Percentiles rank a stretch among this genome's conserved stretches.
Evolutionary conservation across 2,797 vertebrate species (phyloP).

Genomic region (Lophotriccus pileatus): DNA sequence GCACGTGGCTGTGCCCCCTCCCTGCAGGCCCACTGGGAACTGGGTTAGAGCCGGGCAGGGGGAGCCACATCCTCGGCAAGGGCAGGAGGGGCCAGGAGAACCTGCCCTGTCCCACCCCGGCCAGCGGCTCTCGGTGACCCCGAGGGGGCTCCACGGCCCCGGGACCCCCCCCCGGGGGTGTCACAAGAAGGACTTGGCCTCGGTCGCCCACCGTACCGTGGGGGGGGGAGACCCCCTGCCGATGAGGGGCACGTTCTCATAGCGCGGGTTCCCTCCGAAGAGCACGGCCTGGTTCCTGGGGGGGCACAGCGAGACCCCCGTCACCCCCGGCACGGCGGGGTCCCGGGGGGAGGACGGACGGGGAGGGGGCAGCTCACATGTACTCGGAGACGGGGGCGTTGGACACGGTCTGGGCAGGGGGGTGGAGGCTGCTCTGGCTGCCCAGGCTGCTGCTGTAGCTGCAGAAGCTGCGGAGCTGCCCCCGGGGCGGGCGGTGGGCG

Average conservation of each 20-base stretch:
- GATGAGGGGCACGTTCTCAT: conserved; percentile 94
- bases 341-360: neutral
- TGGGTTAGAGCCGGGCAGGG: neutral
- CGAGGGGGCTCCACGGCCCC: neutral
- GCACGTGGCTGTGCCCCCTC: neutral
- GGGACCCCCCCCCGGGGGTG: accelerated
- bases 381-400: conserved; percentile 90
- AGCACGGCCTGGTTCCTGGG: conserved; percentile 94
- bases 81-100: neutral
- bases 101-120: accelerated
- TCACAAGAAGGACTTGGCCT: conserved; percentile 60
- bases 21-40: accelerated
- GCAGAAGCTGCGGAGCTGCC: conserved; percentile 92
- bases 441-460: conserved; percentile 92
- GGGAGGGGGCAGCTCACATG: conserved; percentile 79
- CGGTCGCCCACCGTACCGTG: conserved; percentile 83
- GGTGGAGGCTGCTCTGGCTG: conserved; percentile 90
- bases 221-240: conserved; percentile 94
- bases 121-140: accelerated
- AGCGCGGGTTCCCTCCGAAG: conserved; percentile 92
- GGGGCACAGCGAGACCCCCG: neutral
- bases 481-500: conserved; percentile 79
- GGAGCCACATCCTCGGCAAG: neutral
- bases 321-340: accelerated
- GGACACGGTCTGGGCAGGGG: conserved; percentile 81